Evolutionary conservation across 35 echinoderm and acorn worm genomes (phyloP).

Genomic region (Hemicentrotus pulcherrimus): DNA sequence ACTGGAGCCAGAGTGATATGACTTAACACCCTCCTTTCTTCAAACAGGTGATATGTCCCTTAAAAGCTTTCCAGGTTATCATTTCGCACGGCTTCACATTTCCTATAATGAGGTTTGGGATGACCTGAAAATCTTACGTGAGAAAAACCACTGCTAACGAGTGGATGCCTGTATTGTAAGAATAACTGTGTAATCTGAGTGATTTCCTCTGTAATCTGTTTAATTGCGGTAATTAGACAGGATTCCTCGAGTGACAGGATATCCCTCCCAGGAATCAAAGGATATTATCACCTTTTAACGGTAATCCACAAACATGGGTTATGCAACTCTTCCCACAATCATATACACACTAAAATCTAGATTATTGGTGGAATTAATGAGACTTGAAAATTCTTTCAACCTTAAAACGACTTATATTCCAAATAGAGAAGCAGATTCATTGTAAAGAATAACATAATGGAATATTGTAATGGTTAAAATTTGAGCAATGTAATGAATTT

Average conservation of each 20-base stretch:
- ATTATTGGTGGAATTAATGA: background rate
- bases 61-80: too few species aligned
- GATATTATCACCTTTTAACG: background rate
- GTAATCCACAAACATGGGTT: background rate
- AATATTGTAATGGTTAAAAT: background rate
- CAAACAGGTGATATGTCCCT: too few species aligned
- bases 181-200: background rate
- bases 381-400: background rate
- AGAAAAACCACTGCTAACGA: background rate
- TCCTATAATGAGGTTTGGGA: background rate
- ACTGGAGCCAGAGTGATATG: too few species aligned
- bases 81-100: too few species aligned
- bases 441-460: background rate
- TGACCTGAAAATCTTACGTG: background rate
- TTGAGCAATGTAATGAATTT: background rate
- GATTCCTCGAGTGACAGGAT: background rate
- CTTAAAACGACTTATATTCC: background rate
- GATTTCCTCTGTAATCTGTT: background rate
- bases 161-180: background rate
- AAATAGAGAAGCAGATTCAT: background rate
- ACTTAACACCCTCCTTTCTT: too few species aligned
- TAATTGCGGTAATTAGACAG: background rate
- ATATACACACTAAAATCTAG: background rate
- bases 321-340: background rate
- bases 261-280: background rate